These are phyloP conservation scores for Holothuria leucospilota DNA, from an alignment of 53 echinoderm and acorn worm species.

Conservation along the genomic window DNA sequence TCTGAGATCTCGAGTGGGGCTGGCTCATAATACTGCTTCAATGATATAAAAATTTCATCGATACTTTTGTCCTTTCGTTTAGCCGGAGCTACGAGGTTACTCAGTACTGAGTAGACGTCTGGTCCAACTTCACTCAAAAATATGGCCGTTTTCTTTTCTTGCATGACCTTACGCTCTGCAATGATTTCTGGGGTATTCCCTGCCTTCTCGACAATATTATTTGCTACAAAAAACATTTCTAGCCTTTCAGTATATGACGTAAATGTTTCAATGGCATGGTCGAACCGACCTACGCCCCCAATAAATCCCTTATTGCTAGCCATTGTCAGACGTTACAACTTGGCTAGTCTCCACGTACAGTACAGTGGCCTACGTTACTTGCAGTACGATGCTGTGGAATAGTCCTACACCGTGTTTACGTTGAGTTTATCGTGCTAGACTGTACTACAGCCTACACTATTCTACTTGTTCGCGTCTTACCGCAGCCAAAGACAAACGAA, in stretches of 20 bases:
- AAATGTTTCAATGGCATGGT: too few species aligned
- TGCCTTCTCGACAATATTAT: conserved; percentile 35
- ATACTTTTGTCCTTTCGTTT: conserved; percentile 22
- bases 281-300: conserved; percentile 32
- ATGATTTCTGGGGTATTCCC: conserved; percentile 29
- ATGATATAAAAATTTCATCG: conserved; percentile 24
- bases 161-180: conserved; percentile 22
- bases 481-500: too few species aligned
- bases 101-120: conserved; percentile 17
- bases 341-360: too few species aligned
- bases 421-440: too few species aligned
- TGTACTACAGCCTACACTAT: too few species aligned
- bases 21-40: conserved; percentile 35
- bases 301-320: too few species aligned
- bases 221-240: conserved; percentile 53
- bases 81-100: conserved; percentile 28
- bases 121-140: conserved; percentile 52
- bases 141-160: too few species aligned
- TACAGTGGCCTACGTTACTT: too few species aligned
- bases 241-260: conserved; percentile 49
- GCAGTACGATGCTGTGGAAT: too few species aligned
- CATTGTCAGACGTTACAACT: too few species aligned
- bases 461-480: too few species aligned
- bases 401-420: too few species aligned
- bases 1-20: conserved; percentile 44